Evolutionary conservation across 2,888 invertebrate genomes (phyloP), one percentile per base, ranked within the genome.

Genomic region (Ryuthela nishihirai): DNA sequence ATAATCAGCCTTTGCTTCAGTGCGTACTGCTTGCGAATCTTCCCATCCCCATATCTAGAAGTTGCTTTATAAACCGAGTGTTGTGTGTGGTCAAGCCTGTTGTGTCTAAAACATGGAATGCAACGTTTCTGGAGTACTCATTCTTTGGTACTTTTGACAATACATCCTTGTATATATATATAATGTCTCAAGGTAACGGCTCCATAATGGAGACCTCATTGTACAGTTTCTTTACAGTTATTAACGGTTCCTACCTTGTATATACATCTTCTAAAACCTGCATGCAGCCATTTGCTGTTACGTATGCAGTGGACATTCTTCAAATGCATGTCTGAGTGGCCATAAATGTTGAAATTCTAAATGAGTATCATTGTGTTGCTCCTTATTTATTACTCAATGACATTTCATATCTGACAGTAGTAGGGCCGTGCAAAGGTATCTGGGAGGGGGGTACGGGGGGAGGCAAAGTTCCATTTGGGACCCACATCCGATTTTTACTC

Each of bases 181-280:
- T 58, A 58, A 58, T 52, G 49, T 58, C 52, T 58, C 44, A 40
- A 50, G 29, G 36, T 46, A 45, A 41, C 44, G 23, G 43, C 46
- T n/a, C n/a, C n/a, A n/a, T 43, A 35, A 35, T 24, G 35, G 43
- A 46, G 40, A 50, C 25, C 38, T 44, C 36, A 47, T 41, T 58
- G 58, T 58, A 58, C 58, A 58, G 58, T 52, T 58, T 58, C 58
- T 52, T 58, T 58, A 58, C 58, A 44, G 58, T 58, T 29, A 29
- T 29, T 12, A 42, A 52, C 44, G 58, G 58, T 58, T 52, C 58
- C 58, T 58, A 58, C 58, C 58, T 49, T 56, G 46, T 56, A 56
- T 43, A 56, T 56, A 39, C 40, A 46, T 36, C 36, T 36, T 56
- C 44, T 50, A 32, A 44, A 48, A 38, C 39, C 47, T 52, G 38